phyloP scores from a whole-genome alignment of 2,113 vertebrate species.

The Oceanodroma tethys region DNA sequence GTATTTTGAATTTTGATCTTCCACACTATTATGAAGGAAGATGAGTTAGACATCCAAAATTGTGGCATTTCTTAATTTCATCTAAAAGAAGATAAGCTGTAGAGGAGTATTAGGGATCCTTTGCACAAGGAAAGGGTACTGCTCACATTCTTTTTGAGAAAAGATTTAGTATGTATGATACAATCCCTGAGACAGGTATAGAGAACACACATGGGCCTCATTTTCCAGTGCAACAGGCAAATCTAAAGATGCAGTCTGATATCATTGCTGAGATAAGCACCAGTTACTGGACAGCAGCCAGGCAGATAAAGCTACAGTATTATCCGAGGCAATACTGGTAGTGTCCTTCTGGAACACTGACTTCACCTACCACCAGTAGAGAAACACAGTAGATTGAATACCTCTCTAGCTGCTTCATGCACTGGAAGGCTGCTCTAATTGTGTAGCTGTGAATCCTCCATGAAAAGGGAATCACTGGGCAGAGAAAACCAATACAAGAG shows the following conservation, averaged over 20 bases:
- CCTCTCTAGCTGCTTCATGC: background rate
- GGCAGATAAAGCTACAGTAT: background rate
- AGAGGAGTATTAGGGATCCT: background rate
- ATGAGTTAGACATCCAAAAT: background rate
- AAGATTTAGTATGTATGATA: background rate
- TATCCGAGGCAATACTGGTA: background rate
- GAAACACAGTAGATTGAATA: background rate
- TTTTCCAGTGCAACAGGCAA: background rate
- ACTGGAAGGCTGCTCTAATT: slow-evolving; percentile 27
- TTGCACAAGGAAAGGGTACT: background rate
- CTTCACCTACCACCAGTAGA: background rate
- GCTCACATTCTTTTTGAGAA: background rate
- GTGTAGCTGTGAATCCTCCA: background rate
- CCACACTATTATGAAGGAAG: background rate
- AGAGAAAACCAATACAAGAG: background rate
- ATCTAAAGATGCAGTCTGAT: background rate
- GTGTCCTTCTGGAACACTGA: slow-evolving; percentile 28
- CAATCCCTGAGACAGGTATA: background rate
- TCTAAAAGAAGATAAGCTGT: background rate
- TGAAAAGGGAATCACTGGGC: background rate
- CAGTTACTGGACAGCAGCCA: slow-evolving; percentile 10
- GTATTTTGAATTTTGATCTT: background rate
- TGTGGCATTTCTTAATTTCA: background rate
- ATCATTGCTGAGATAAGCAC: background rate
- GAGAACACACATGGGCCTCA: background rate